Conservation (phyloP, 2,888 invertebrate species). For the Phorcus lineatus region DNA sequence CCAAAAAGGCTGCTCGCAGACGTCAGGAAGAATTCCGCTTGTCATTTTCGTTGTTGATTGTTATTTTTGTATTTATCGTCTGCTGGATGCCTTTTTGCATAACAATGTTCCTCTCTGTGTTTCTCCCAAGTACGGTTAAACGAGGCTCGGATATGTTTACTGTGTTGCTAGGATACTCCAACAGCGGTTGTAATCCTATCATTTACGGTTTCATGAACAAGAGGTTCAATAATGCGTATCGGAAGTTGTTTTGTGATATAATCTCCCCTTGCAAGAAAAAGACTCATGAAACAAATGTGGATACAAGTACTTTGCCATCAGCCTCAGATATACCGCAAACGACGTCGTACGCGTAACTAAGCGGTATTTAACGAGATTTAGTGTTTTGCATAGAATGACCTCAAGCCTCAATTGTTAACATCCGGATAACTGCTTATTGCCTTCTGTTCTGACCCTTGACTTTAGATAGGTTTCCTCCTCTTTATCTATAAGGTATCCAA, state of each 20-base stretch:
- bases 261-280: background rate
- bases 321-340: background rate
- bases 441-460: too few relatives aligned
- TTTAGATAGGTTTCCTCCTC: too few relatives aligned
- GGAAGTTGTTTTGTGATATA: conserved; percentile 38
- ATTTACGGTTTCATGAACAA: conserved; percentile 69
- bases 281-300: background rate
- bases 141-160: conserved; percentile 60
- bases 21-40: conserved; percentile 58
- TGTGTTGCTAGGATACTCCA: conserved; percentile 66
- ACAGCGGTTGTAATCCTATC: conserved; percentile 67
- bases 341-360: background rate
- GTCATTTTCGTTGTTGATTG: conserved; percentile 56
- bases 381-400: background rate
- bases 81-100: conserved; percentile 71
- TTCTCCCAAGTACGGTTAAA: conserved; percentile 33
- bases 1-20: conserved; percentile 22
- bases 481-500: too few relatives aligned
- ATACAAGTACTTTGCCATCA: background rate
- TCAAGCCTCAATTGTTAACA: too few relatives aligned
- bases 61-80: conserved; percentile 64
- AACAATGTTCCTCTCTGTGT: conserved; percentile 65
- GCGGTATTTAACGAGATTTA: background rate
- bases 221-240: conserved; percentile 59
- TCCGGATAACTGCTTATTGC: too few relatives aligned